Conservation (phyloP, 2,888 invertebrate genomes). For the Mayetiola destructor region DNA sequence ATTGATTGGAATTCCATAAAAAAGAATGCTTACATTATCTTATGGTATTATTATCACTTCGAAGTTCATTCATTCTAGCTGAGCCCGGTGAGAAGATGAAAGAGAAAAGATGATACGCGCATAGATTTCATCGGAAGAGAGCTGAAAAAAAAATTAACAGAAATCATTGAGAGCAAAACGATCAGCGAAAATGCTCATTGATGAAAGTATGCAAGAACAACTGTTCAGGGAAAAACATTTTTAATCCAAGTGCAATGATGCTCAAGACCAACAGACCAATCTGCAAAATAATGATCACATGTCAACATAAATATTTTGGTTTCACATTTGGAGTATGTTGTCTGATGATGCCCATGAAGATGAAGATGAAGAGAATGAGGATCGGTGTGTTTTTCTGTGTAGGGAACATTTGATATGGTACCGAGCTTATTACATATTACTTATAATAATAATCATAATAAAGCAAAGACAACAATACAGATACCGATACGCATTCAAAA, state of each 20-base stretch:
- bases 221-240: not conserved
- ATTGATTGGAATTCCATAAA: constrained; percentile 3
- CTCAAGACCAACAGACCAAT: not conserved
- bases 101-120: not conserved
- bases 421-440: not conserved
- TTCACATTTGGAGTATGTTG: too few relatives aligned
- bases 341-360: too few relatives aligned
- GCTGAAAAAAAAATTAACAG: not conserved
- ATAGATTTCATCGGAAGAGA: not conserved
- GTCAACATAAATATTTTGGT: constrained; percentile 13
- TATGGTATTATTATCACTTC: constrained; percentile 8
- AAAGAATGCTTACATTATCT: constrained; percentile 8
- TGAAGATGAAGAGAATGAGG: too few relatives aligned
- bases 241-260: constrained; percentile 4
- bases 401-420: not conserved
- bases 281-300: not conserved
- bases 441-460: not conserved
- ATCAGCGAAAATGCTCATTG: too few relatives aligned
- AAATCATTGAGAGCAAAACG: too few relatives aligned
- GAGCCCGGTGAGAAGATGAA: not conserved
- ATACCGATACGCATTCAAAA: not conserved
- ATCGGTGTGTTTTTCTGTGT: not conserved
- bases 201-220: too few relatives aligned
- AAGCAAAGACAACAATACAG: not conserved
- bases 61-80: not conserved